Percentiles rank a stretch among this genome's conserved stretches.
These are phyloP conservation scores for Pseudochirops cupreus DNA, from an alignment of 2,797 vertebrate species.

Conservation along the genomic window DNA sequence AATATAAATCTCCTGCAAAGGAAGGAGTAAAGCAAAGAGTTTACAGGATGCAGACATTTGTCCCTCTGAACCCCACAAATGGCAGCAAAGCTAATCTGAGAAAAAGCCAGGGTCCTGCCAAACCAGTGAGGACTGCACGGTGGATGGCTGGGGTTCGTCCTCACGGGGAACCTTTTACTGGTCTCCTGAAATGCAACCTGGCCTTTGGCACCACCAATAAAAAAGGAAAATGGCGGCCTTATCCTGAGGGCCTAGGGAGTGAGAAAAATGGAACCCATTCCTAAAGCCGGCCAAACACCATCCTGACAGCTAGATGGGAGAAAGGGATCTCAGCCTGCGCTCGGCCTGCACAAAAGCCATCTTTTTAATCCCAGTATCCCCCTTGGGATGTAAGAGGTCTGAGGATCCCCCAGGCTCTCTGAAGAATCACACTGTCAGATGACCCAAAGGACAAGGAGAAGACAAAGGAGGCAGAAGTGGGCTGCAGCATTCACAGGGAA, in stretches of 20 bases:
- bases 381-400: not conserved
- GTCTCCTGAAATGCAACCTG: not conserved
- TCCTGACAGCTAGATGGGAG: not conserved
- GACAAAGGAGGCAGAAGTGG: no score
- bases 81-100: not conserved
- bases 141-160: not conserved
- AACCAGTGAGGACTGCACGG: not conserved
- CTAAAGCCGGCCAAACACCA: not conserved
- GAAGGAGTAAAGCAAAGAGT: conserved; percentile 41
- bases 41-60: not conserved
- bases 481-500: fast-evolving
- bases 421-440: not conserved
- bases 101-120: not conserved
- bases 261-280: not conserved
- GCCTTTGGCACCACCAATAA: not conserved
- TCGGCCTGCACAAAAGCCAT: no score
- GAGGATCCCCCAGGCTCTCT: not conserved
- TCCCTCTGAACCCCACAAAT: not conserved
- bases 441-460: not conserved
- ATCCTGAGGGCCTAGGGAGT: not conserved
- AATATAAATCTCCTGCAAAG: conserved; percentile 95
- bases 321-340: not conserved
- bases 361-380: not conserved
- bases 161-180: not conserved
- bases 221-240: not conserved